Conservation (phyloP, 2,797 vertebrate genomes). For the Antrozous pallidus region DNA sequence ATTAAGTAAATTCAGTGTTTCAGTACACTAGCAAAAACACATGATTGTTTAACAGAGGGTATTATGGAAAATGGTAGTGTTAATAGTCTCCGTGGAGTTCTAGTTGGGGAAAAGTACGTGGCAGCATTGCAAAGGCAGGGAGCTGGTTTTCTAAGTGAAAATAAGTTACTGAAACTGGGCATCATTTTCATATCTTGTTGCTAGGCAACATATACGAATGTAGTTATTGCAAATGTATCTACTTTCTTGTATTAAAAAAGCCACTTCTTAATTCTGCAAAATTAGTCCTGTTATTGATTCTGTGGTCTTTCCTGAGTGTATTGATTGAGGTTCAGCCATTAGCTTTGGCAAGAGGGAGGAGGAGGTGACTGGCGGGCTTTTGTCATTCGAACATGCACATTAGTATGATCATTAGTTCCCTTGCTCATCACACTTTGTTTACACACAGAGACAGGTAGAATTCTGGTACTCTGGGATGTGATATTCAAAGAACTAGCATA, state of each 20-base stretch:
- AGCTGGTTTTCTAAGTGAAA: slow-evolving; percentile 82
- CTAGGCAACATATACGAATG: slow-evolving; percentile 83
- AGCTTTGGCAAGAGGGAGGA: slow-evolving; percentile 29
- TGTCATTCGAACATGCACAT: slow-evolving; percentile 68
- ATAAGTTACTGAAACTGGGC: slow-evolving; percentile 81
- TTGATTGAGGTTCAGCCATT: slow-evolving; percentile 78
- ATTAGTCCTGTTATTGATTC: slow-evolving; percentile 83
- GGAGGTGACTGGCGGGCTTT: slow-evolving; percentile 11
- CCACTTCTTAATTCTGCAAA: slow-evolving; percentile 83
- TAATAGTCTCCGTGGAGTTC: slow-evolving; percentile 82
- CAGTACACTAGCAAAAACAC: slow-evolving; percentile 82
- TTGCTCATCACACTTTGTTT: slow-evolving; percentile 74
- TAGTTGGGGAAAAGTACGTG: slow-evolving; percentile 78
- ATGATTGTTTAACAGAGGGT: slow-evolving; percentile 84
- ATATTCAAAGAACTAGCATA: slow-evolving; percentile 65
- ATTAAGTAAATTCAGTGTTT: slow-evolving; percentile 82
- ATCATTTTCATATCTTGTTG: slow-evolving; percentile 86
- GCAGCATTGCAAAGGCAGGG: slow-evolving; percentile 80
- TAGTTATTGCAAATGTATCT: slow-evolving; percentile 81
- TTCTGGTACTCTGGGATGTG: slow-evolving; percentile 53
- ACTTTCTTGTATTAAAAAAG: slow-evolving; percentile 74
- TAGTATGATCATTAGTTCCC: slow-evolving; percentile 70
- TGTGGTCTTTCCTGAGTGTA: slow-evolving; percentile 71
- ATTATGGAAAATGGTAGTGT: slow-evolving; percentile 80
- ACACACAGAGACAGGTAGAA: slow-evolving; percentile 33